These are phyloP conservation scores for Caenorhabditis brenneri DNA, from an alignment of 1,140 invertebrate genomes.

Conservation along the genomic window DNA sequence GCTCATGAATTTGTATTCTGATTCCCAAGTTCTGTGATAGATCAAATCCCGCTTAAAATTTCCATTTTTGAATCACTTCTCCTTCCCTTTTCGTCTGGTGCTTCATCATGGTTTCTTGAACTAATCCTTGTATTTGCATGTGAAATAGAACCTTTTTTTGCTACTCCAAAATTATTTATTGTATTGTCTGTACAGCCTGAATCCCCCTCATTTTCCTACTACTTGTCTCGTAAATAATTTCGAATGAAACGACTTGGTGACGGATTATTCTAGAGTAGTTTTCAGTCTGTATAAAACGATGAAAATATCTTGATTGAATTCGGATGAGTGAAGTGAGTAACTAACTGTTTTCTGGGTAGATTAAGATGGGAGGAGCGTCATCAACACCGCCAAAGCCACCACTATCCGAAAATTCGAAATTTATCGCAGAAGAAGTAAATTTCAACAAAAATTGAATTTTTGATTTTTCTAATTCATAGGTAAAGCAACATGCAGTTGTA, in stretches of 20 bases:
- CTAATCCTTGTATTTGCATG: not conserved
- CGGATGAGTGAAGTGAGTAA: not conserved
- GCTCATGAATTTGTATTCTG: not conserved
- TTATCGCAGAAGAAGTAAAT: constrained; percentile 5
- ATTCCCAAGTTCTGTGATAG: not conserved
- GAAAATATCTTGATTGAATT: not conserved
- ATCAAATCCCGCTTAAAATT: not conserved
- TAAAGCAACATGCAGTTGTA: constrained; percentile 50
- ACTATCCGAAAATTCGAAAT: not conserved
- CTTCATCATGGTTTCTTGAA: not conserved
- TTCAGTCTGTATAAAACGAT: not conserved
- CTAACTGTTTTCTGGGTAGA: not conserved
- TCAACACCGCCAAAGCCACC: not conserved
- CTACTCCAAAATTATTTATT: not conserved
- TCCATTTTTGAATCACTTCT: not conserved
- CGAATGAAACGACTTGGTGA: constrained; percentile 29
- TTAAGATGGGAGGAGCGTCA: not conserved
- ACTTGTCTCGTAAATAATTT: constrained; percentile 9
- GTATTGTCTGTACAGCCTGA: constrained; percentile 14
- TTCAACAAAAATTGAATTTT: not conserved
- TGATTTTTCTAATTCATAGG: no score
- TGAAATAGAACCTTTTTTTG: not conserved
- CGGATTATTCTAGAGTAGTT: not conserved
- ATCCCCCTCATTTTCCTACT: not conserved
- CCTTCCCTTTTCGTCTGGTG: not conserved